These are phyloP conservation scores for Sebastes flavidus DNA, from an alignment of 2,797 vertebrate species.

Conservation along the genomic window DNA sequence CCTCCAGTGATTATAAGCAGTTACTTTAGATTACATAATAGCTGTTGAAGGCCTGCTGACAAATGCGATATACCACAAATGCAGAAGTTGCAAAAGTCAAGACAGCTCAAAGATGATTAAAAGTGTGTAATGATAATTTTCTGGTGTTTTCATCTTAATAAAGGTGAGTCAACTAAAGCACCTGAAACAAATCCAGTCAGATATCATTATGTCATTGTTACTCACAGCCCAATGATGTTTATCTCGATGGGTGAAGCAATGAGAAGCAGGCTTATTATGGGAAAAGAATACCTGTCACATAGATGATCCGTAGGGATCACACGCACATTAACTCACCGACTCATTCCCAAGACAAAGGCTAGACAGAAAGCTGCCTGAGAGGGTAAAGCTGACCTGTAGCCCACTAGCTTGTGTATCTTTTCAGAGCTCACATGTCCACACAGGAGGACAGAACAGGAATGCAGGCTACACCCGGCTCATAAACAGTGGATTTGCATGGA, in stretches of 20 bases:
- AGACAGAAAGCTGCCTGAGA: conserved; percentile 23
- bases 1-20: background rate
- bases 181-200: background rate
- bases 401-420: conserved; percentile 22
- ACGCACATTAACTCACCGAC: background rate
- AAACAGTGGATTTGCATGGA: conserved; percentile 34
- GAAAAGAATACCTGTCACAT: conserved; percentile 10
- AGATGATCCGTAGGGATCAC: background rate
- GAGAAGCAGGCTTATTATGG: background rate
- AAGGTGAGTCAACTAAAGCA: background rate
- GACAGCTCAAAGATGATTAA: background rate
- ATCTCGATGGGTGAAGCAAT: background rate
- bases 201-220: background rate
- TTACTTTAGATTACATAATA: conserved; percentile 32
- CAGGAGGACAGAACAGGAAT: conserved; percentile 66
- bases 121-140: background rate
- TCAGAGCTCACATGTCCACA: conserved; percentile 48
- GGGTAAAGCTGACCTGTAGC: conserved; percentile 43
- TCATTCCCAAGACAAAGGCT: conserved; percentile 26
- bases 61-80: conserved; percentile 14
- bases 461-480: conserved; percentile 44
- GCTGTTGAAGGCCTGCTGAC: background rate
- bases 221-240: conserved; percentile 12
- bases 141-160: background rate
- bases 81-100: conserved; percentile 32